Conservation (phyloP, 1,140 invertebrate species). For the Grapholita molesta region DNA sequence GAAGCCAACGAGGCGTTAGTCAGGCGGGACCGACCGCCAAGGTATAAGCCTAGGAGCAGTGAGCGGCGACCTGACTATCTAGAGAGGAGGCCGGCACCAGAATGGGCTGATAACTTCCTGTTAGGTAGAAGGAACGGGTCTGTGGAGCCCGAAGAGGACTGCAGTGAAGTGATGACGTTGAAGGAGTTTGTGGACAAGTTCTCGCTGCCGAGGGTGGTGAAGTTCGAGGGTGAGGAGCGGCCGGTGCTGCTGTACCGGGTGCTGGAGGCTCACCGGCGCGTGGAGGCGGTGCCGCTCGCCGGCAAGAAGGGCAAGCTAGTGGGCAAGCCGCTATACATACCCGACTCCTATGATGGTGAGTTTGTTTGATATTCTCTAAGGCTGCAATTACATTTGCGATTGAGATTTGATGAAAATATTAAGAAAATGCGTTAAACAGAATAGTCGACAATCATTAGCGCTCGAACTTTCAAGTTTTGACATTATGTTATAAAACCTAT, state of each 20-base stretch:
- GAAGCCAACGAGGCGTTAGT: slow-evolving; percentile 74
- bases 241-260: slow-evolving; percentile 78
- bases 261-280: slow-evolving; percentile 77
- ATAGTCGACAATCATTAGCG: too few species aligned
- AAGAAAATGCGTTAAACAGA: too few species aligned
- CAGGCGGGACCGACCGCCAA: slow-evolving; percentile 55
- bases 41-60: slow-evolving; percentile 66
- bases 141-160: slow-evolving; percentile 62
- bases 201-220: slow-evolving; percentile 78
- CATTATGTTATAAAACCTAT: too few species aligned
- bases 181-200: slow-evolving; percentile 79
- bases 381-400: too few species aligned
- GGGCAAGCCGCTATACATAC: slow-evolving; percentile 77
- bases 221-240: slow-evolving; percentile 73
- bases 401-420: too few species aligned
- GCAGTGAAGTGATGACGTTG: slow-evolving; percentile 68
- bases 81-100: slow-evolving; percentile 61
- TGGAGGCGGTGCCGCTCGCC: slow-evolving; percentile 75
- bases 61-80: slow-evolving; percentile 61
- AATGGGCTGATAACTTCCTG: slow-evolving; percentile 75
- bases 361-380: slow-evolving; percentile 23
- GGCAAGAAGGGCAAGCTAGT: slow-evolving; percentile 79
- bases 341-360: slow-evolving; percentile 80
- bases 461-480: too few species aligned
- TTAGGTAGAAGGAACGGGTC: slow-evolving; percentile 63